A percentile compares a stretch with the other conserved stretches of the same genome.
Conservation (phyloP, 1,140 invertebrate genomes). For the Trichonephila inaurata region DNA sequence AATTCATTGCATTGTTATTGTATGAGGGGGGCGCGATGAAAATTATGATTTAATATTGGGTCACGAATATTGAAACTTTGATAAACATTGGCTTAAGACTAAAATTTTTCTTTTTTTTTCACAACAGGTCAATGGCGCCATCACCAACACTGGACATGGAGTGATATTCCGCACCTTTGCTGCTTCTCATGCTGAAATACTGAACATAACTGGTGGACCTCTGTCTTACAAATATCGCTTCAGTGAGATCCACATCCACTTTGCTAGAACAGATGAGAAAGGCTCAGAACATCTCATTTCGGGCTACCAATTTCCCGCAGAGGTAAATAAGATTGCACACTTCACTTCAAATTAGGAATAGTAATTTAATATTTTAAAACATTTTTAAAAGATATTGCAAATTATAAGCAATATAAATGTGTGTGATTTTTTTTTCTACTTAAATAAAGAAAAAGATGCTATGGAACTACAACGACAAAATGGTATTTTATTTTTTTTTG, state of each 20-base stretch:
- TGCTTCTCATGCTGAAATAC: conserved; percentile 80
- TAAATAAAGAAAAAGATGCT: too few species aligned
- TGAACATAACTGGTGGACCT: conserved; percentile 97
- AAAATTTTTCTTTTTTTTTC: background rate
- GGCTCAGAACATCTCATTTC: conserved; percentile 97
- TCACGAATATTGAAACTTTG: too few species aligned
- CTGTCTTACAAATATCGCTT: conserved; percentile 93
- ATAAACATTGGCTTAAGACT: too few species aligned
- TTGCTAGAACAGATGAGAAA: conserved; percentile 90
- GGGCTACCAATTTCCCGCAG: conserved; percentile 95
- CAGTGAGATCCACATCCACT: conserved; percentile 97
- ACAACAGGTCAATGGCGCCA: conserved; percentile 89
- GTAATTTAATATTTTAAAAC: background rate
- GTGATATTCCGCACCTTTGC: conserved; percentile 80
- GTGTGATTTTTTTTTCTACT: too few species aligned
- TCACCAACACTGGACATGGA: conserved; percentile 92
- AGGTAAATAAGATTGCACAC: conserved; percentile 84
- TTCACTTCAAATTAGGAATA: background rate
- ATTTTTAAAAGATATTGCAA: background rate
- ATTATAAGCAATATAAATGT: too few species aligned
- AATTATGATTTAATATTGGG: too few species aligned
- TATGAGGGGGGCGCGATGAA: too few species aligned
- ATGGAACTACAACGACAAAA: too few species aligned
- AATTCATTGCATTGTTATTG: too few species aligned
- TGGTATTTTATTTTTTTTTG: too few species aligned